A percentile compares a stretch with the other conserved stretches of the same genome.
Evolutionary conservation across 1,140 invertebrate genomes (phyloP).

Genomic region (Thaumatotibia leucotreta): DNA sequence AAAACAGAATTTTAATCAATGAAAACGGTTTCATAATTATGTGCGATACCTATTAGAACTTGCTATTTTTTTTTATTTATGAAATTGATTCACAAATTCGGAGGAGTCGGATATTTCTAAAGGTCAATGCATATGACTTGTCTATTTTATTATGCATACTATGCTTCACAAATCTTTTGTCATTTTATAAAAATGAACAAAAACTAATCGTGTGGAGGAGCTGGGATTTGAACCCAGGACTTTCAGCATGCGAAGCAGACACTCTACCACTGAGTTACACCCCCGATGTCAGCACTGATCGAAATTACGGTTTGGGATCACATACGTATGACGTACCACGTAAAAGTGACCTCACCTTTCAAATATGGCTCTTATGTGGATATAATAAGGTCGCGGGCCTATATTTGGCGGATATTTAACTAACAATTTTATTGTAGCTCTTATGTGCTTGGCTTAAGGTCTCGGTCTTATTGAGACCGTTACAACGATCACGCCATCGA

Average conservation of each 20-base stretch:
- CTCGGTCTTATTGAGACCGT: background rate
- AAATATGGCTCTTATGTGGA: background rate
- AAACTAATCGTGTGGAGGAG: conserved; percentile 20
- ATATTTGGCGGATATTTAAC: background rate
- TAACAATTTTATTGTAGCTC: background rate
- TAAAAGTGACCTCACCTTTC: too few species aligned
- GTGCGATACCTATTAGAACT: too few species aligned
- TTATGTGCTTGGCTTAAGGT: background rate
- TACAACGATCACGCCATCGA: background rate
- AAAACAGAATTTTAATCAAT: background rate
- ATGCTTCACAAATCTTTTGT: too few species aligned
- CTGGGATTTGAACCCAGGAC: conserved; percentile 84
- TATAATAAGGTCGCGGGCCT: background rate
- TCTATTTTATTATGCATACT: too few species aligned
- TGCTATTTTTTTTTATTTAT: too few species aligned
- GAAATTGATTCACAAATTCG: too few species aligned
- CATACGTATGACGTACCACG: background rate
- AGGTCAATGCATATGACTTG: too few species aligned
- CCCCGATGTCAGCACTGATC: background rate
- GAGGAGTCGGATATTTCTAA: too few species aligned
- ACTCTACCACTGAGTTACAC: conserved; percentile 79
- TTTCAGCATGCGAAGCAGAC: conserved; percentile 83
- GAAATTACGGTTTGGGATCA: conserved; percentile 15
- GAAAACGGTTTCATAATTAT: too few species aligned
- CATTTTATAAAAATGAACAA: too few species aligned